Conservation (phyloP, 2,888 invertebrate species). For the Drosophila neonasuta region DNA sequence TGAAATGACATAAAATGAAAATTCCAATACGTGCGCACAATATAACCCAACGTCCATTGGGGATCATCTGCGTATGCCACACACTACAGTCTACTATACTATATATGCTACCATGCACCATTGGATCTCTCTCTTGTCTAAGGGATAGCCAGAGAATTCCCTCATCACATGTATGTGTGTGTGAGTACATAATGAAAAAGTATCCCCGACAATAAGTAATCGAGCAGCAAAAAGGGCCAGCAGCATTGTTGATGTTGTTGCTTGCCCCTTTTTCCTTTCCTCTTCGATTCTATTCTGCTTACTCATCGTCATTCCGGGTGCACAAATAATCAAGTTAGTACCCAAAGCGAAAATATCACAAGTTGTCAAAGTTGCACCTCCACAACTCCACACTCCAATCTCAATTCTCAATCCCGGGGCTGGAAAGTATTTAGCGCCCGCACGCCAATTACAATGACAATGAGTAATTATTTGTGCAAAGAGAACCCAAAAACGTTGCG, state of each 20-base stretch:
- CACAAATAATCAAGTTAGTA: constrained; percentile 60
- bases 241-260: constrained; percentile 13
- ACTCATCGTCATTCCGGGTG: constrained; percentile 42
- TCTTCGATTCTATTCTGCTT: constrained; percentile 18
- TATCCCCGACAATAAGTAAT: constrained; percentile 59
- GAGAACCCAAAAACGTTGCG: constrained; percentile 23
- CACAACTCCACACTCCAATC: not conserved
- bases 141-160: not conserved
- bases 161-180: constrained; percentile 11
- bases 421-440: constrained; percentile 71
- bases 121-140: constrained; percentile 6
- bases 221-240: constrained; percentile 48
- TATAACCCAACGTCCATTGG: constrained; percentile 59
- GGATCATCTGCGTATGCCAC: constrained; percentile 43
- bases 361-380: constrained; percentile 41
- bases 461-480: constrained; percentile 75
- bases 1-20: constrained; percentile 77
- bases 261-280: not conserved
- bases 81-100: not conserved
- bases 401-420: constrained; percentile 10
- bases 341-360: constrained; percentile 50
- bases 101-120: not conserved
- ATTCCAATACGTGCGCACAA: constrained; percentile 72
- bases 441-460: constrained; percentile 77
- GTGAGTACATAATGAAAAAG: constrained; percentile 39